Percentiles rank a stretch among this genome's conserved stretches.
Evolutionary conservation across 2,888 invertebrate genomes (phyloP).

Genomic region (Macaria liturata): DNA sequence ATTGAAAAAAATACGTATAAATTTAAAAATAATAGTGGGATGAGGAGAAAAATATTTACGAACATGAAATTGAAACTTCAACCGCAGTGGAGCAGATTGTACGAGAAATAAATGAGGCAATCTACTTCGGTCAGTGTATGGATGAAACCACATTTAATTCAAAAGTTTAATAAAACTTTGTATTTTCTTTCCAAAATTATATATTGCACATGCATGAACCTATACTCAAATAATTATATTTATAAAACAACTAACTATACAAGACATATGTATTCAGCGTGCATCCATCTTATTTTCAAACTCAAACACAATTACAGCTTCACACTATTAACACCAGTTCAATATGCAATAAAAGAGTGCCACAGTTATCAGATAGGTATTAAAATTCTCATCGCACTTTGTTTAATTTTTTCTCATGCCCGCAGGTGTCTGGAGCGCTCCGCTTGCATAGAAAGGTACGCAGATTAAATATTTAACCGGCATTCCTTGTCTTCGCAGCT

Average conservation of each 20-base stretch:
- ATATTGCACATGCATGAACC: no score
- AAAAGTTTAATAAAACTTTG: no score
- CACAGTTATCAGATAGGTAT: slow-evolving; percentile 1
- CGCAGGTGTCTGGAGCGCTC: slow-evolving; percentile 16
- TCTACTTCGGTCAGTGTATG: slow-evolving; percentile 24
- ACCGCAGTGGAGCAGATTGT: slow-evolving; percentile 41
- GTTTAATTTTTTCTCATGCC: slow-evolving; percentile 22
- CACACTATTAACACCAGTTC: no score
- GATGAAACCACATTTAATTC: neutral
- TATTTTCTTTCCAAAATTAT: no score
- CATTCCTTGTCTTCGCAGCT: slow-evolving; percentile 40
- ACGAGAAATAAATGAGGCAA: slow-evolving; percentile 53
- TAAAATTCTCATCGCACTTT: slow-evolving; percentile 17
- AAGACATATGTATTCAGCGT: no score
- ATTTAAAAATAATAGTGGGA: neutral
- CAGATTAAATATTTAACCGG: slow-evolving; percentile 45
- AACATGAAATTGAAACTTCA: slow-evolving; percentile 23
- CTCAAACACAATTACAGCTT: no score
- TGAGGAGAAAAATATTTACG: neutral
- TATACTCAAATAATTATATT: no score
- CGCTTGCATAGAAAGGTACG: slow-evolving; percentile 28
- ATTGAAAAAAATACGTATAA: neutral
- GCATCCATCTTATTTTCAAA: no score
- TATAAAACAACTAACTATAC: no score
- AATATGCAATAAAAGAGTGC: no score